A percentile compares a stretch with the other conserved stretches of the same genome.
phyloP scores from a whole-genome alignment of 2,888 invertebrate genomes.

The Creontiades dilutus region DNA sequence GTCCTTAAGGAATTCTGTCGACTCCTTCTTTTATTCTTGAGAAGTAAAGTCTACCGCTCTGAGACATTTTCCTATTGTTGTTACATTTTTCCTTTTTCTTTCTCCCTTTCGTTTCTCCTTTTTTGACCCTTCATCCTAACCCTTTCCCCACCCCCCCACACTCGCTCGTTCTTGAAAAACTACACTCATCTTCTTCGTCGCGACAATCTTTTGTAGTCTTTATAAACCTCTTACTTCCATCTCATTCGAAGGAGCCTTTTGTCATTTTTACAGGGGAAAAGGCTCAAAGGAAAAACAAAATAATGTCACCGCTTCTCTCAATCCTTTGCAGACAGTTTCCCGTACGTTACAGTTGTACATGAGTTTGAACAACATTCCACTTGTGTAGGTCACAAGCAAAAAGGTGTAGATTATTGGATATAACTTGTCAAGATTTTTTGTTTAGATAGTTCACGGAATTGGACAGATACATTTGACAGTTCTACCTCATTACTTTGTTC shows the following conservation, averaged over 20 bases:
- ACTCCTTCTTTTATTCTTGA: neutral
- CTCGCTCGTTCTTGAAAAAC: neutral
- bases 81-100: neutral
- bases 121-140: neutral
- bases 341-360: too few species aligned
- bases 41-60: slow-evolving; percentile 21
- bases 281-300: neutral
- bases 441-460: too few species aligned
- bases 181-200: neutral
- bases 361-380: too few species aligned
- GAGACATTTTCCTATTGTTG: slow-evolving; percentile 22
- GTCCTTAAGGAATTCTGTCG: slow-evolving; percentile 16
- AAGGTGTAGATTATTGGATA: too few species aligned
- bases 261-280: neutral
- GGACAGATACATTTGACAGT: too few species aligned
- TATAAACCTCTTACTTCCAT: slow-evolving; percentile 34
- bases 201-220: slow-evolving; percentile 40
- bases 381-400: too few species aligned
- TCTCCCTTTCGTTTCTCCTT: neutral
- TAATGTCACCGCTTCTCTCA: neutral
- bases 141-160: neutral
- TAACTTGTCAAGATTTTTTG: too few species aligned
- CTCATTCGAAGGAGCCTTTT: slow-evolving; percentile 31
- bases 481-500: too few species aligned
- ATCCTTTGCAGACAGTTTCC: neutral